Evolutionary conservation across 2,797 vertebrate genomes (phyloP), one percentile per base, ranked within the genome.

Genomic region (Sebastes matsubarae): DNA sequence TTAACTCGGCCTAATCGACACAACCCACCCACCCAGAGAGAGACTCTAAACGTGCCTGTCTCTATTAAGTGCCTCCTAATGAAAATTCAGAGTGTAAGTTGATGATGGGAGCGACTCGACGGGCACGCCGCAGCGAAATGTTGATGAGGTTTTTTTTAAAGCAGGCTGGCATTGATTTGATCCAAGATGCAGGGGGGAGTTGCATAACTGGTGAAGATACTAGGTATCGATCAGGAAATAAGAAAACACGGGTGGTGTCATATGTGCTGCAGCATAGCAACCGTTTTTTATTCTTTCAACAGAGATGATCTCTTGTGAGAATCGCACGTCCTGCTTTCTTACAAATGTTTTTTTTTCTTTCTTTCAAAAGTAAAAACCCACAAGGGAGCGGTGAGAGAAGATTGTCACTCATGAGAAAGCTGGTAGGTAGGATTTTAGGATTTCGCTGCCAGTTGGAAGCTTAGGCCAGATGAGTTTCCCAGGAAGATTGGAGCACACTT

Each of bases 381-480:
- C 79, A 70, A 79, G 84, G 79, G 81, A 75, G 63, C 67, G 22
- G 75, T 63, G 85, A 88, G 70, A 82, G 82, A 90, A 87, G 91
- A 93, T 92, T 89, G 91, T 93, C 91, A 90, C 92, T 94, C 89
- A 87, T 87, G 89, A 90, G 77, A 90, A 89, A 91, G 85, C 85
- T 82, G 84, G 86, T 88, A 73, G 87, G 89, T 86, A 85, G 92
- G 91, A 92, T 94, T 90, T 88, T 74, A 84, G 90, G 92, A 93
- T 94, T 94, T 89, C 7, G 7, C 85, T 82, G 89, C 83, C 89
- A 84, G 88, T 91, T 89, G 84, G 82, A 92, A 87, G 93, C 93
- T 94, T 93, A 93, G 90, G 88, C 87, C 91, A 93, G 92, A 93
- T 92, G 87, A 91, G 84, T 91, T 93, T 93, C 87, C 83, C 81